Percentiles rank a stretch among this genome's conserved stretches.
phyloP scores from a whole-genome alignment of 2,888 invertebrate species.

The Agrypnus murinus region DNA sequence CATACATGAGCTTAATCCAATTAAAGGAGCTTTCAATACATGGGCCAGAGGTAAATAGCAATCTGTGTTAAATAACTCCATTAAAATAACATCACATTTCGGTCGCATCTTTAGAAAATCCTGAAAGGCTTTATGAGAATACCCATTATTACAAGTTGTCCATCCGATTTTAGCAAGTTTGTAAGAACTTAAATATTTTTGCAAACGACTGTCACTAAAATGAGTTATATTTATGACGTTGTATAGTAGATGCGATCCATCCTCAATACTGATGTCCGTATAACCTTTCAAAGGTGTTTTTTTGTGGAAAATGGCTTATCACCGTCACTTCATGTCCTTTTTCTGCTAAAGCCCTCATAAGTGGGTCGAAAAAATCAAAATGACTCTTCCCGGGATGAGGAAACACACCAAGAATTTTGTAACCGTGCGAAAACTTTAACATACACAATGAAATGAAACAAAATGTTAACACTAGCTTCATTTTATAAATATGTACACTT shows the following conservation, averaged over 20 bases:
- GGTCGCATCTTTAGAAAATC: slow-evolving; percentile 53
- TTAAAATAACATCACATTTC: slow-evolving; percentile 80
- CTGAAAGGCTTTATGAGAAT: slow-evolving; percentile 56
- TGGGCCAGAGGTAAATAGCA: slow-evolving; percentile 82
- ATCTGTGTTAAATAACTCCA: slow-evolving; percentile 83
- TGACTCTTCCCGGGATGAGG: slow-evolving; percentile 83
- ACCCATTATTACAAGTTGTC: slow-evolving; percentile 37
- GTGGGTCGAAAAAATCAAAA: slow-evolving; percentile 78
- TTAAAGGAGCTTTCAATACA: slow-evolving; percentile 74
- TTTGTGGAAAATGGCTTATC: slow-evolving; percentile 76
- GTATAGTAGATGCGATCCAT: background rate
- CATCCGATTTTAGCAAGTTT: slow-evolving; percentile 23
- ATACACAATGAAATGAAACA: too few species aligned
- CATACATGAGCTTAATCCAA: slow-evolving; percentile 73
- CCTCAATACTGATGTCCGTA: slow-evolving; percentile 43
- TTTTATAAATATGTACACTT: too few species aligned
- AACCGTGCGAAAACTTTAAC: slow-evolving; percentile 49
- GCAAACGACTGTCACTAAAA: background rate
- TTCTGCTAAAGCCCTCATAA: slow-evolving; percentile 75
- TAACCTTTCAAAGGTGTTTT: slow-evolving; percentile 46
- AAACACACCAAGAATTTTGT: slow-evolving; percentile 79
- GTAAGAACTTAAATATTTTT: slow-evolving; percentile 2
- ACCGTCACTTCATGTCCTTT: slow-evolving; percentile 80
- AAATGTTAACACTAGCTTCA: too few species aligned
- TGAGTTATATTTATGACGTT: background rate